Evolutionary conservation across 2,797 vertebrate genomes (phyloP).

Genomic region (Helostoma temminkii): DNA sequence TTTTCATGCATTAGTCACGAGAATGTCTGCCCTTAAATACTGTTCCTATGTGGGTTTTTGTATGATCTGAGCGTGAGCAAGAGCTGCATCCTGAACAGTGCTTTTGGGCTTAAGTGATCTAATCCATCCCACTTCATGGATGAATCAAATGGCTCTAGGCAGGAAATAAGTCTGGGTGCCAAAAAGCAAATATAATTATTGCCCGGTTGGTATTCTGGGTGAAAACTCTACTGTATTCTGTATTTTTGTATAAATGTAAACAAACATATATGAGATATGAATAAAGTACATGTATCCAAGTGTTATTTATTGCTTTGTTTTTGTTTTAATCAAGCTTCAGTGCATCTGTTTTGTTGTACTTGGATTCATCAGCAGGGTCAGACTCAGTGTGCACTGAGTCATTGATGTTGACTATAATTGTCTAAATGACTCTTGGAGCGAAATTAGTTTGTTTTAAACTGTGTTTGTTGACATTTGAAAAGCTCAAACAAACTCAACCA

Average conservation of each 20-base stretch:
- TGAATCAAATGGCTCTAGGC: constrained; percentile 74
- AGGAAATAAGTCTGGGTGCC: constrained; percentile 85
- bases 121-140: constrained; percentile 50
- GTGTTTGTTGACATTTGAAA: neutral
- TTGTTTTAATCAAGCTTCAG: neutral
- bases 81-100: constrained; percentile 51
- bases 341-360: neutral
- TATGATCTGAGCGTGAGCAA: constrained; percentile 31
- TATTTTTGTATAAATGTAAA: constrained; percentile 90
- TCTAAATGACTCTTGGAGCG: neutral
- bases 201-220: constrained; percentile 80
- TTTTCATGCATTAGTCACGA: constrained; percentile 51
- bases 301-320: constrained; percentile 30
- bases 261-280: constrained; percentile 86
- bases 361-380: neutral
- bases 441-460: constrained; percentile 15
- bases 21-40: constrained; percentile 54
- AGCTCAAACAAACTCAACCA: neutral
- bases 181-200: constrained; percentile 83
- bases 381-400: too few relatives aligned
- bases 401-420: neutral
- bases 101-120: constrained; percentile 53
- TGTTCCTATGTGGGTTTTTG: constrained; percentile 48
- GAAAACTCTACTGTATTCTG: constrained; percentile 87
- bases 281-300: constrained; percentile 85